Conservation (phyloP, 2,888 invertebrate species). For the Oxystoma pomonae region DNA sequence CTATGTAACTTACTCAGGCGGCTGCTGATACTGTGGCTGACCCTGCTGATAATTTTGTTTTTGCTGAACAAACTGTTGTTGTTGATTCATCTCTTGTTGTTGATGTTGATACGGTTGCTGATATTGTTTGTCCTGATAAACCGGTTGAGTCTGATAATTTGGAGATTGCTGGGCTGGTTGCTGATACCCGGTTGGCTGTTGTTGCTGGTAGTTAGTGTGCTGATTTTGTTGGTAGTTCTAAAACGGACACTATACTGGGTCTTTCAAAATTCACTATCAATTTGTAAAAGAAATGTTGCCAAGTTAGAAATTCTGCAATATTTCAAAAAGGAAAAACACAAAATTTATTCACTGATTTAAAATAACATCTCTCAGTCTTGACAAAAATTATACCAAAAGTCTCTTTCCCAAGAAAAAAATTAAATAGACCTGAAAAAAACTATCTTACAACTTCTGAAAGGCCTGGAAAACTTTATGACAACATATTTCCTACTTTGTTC, state of each 20-base stretch:
- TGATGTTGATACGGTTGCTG: conserved; percentile 18
- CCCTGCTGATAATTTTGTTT: conserved; percentile 20
- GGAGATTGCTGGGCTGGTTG: conserved; percentile 22
- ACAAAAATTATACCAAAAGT: too few relatives aligned
- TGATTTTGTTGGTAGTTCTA: conserved; percentile 27
- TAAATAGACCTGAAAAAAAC: too few relatives aligned
- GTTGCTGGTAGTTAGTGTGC: conserved; percentile 18
- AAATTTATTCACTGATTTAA: too few relatives aligned
- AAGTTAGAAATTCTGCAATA: too few relatives aligned
- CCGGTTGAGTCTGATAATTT: conserved; percentile 17
- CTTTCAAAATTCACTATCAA: not conserved
- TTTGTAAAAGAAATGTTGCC: too few relatives aligned
- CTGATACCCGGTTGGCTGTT: conserved; percentile 26
- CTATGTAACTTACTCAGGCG: not conserved
- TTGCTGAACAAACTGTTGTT: conserved; percentile 24
- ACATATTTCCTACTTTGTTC: too few relatives aligned
- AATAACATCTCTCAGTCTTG: too few relatives aligned
- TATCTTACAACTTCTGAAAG: too few relatives aligned
- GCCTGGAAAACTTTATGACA: too few relatives aligned
- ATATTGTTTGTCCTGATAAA: conserved; percentile 26
- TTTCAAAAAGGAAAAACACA: too few relatives aligned
- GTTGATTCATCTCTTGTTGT: conserved; percentile 20
- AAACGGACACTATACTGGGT: conserved; percentile 4
- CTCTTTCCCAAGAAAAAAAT: too few relatives aligned
- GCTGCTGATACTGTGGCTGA: not conserved